Evolutionary conservation across 2,888 invertebrate species (phyloP).

Genomic region (Julus scandinavius): DNA sequence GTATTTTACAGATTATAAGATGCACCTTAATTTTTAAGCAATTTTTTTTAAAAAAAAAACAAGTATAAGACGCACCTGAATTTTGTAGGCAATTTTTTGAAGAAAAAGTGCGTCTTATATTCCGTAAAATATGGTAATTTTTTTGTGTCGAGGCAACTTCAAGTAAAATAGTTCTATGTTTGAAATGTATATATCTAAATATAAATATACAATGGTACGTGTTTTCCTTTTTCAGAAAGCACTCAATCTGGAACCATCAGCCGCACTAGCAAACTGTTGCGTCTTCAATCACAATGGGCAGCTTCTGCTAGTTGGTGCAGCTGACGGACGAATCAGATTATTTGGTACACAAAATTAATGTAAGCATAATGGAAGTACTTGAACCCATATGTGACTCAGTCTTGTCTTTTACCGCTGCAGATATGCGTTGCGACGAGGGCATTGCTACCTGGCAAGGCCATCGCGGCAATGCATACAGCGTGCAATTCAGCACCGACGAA

Average conservation of each 20-base stretch:
- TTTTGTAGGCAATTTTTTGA: no score
- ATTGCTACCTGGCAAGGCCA: slow-evolving; percentile 71
- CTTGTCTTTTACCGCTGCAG: slow-evolving; percentile 59
- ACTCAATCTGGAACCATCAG: slow-evolving; percentile 61
- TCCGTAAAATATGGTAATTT: no score
- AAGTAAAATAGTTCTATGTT: no score
- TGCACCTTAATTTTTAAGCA: no score
- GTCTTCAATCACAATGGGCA: slow-evolving; percentile 73
- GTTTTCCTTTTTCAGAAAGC: slow-evolving; percentile 53
- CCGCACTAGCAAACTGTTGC: slow-evolving; percentile 69
- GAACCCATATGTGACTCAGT: background rate
- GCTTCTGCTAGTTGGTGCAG: slow-evolving; percentile 71
- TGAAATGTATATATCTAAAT: no score
- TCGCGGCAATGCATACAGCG: slow-evolving; percentile 69
- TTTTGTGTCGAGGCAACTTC: no score
- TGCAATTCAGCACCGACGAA: slow-evolving; percentile 71
- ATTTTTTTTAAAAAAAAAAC: no score
- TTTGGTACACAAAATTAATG: slow-evolving; percentile 67
- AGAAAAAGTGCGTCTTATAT: no score
- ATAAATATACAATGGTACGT: no score
- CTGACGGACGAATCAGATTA: slow-evolving; percentile 71
- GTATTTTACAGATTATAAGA: no score
- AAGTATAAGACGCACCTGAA: no score
- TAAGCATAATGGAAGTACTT: background rate
- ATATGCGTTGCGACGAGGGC: slow-evolving; percentile 70